A percentile compares a stretch with the other conserved stretches of the same genome.
phyloP scores from a whole-genome alignment of 1,140 invertebrate genomes.

The Hycleus cichorii region DNA sequence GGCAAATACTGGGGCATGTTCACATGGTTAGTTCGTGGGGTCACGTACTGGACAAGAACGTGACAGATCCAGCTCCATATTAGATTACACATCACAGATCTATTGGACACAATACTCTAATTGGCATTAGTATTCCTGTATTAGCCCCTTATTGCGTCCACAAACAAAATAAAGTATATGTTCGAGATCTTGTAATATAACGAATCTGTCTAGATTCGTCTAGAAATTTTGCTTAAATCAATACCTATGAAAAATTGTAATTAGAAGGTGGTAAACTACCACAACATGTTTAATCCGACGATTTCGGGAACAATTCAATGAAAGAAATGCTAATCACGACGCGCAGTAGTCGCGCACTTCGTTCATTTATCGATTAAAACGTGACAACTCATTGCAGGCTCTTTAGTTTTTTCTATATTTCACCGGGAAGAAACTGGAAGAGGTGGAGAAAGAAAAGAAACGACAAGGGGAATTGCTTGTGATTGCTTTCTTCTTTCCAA shows the following conservation, averaged over 20 bases:
- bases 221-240: too few relatives aligned
- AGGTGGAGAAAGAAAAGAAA: too few relatives aligned
- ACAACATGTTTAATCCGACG: too few relatives aligned
- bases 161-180: not conserved
- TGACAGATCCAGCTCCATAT: slow-evolving; percentile 37
- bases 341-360: slow-evolving; percentile 19
- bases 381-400: slow-evolving; percentile 29
- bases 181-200: not conserved
- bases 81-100: slow-evolving; percentile 36
- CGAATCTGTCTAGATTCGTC: not conserved
- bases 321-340: slow-evolving; percentile 28
- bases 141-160: slow-evolving; percentile 15
- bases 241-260: too few relatives aligned
- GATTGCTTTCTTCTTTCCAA: too few relatives aligned
- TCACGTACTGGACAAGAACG: slow-evolving; percentile 36
- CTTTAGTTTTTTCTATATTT: slow-evolving; percentile 19
- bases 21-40: slow-evolving; percentile 34
- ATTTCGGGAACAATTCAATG: not conserved
- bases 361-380: slow-evolving; percentile 27
- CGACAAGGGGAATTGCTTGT: too few relatives aligned
- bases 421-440: not conserved
- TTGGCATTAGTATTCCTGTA: slow-evolving; percentile 30
- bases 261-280: too few relatives aligned
- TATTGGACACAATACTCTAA: slow-evolving; percentile 29
- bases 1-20: slow-evolving; percentile 35